Evolutionary conservation across 1,140 invertebrate species (phyloP).

Genomic region (Cherax destructor): DNA sequence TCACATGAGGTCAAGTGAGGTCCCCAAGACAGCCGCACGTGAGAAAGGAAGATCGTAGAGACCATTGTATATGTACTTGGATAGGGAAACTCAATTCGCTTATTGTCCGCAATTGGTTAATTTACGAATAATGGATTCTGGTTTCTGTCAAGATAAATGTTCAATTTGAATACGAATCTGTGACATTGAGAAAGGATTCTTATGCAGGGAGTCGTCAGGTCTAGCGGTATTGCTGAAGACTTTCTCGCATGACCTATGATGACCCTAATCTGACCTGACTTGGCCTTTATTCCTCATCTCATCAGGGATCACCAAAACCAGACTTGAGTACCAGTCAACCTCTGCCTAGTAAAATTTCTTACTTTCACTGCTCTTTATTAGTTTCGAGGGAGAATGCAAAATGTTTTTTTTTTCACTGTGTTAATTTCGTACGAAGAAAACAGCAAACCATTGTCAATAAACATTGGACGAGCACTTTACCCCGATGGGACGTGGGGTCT

Average conservation of each 20-base stretch:
- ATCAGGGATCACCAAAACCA: neutral
- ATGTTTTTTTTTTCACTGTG: too few relatives aligned
- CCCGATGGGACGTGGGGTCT: neutral
- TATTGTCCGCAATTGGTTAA: too few relatives aligned
- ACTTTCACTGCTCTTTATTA: neutral
- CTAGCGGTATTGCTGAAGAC: neutral
- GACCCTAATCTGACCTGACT: slow-evolving; percentile 8
- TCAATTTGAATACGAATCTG: too few relatives aligned
- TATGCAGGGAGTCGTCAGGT: neutral
- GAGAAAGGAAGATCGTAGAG: neutral
- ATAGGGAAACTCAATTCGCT: too few relatives aligned
- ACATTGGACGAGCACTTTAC: neutral
- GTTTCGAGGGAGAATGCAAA: too few relatives aligned
- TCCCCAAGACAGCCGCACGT: neutral
- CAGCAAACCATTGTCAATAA: too few relatives aligned
- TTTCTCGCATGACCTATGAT: neutral
- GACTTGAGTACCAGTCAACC: neutral
- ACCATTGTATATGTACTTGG: too few relatives aligned
- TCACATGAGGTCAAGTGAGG: neutral
- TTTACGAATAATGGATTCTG: too few relatives aligned
- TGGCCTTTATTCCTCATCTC: slow-evolving; percentile 15
- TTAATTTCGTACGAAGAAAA: too few relatives aligned
- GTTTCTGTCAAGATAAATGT: too few relatives aligned
- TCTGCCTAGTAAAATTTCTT: neutral
- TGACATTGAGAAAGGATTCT: too few relatives aligned